phyloP scores from a whole-genome alignment of 2,113 vertebrate species.

The Casuarius casuarius region DNA sequence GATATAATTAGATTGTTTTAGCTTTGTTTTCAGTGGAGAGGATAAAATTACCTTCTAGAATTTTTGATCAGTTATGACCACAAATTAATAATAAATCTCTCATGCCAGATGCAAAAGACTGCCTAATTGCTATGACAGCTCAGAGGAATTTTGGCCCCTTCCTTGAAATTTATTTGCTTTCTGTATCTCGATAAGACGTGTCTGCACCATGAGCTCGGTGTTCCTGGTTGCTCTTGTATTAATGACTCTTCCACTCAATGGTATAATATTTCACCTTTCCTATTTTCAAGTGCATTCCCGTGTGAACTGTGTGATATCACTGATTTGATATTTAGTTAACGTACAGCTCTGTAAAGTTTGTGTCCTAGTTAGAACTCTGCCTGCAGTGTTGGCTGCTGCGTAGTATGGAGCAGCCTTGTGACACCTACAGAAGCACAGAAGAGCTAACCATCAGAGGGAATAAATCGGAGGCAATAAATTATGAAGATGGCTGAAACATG shows the following conservation, averaged over 20 bases:
- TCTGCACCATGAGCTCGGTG: not conserved
- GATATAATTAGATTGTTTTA: constrained; percentile 17
- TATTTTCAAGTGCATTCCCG: not conserved
- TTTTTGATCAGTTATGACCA: not conserved
- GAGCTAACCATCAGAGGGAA: not conserved
- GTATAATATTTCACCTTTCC: not conserved
- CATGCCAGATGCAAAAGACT: not conserved
- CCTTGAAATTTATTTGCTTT: not conserved
- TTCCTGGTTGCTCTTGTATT: not conserved
- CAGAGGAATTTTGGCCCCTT: not conserved
- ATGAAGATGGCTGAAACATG: not conserved
- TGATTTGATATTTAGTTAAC: not conserved
- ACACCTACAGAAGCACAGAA: not conserved
- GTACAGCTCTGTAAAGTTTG: not conserved
- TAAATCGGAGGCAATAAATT: not conserved
- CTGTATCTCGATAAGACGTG: not conserved
- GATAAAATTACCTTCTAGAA: constrained; percentile 19
- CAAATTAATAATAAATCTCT: not conserved
- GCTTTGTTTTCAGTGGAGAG: constrained; percentile 13
- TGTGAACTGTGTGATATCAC: not conserved
- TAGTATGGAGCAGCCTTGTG: not conserved
- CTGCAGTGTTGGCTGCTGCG: accelerated
- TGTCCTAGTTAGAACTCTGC: not conserved
- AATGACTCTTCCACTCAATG: accelerated
- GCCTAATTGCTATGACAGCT: not conserved